Conservation (phyloP, 2,797 vertebrate species). For the Chaetophractus vellerosus region DNA sequence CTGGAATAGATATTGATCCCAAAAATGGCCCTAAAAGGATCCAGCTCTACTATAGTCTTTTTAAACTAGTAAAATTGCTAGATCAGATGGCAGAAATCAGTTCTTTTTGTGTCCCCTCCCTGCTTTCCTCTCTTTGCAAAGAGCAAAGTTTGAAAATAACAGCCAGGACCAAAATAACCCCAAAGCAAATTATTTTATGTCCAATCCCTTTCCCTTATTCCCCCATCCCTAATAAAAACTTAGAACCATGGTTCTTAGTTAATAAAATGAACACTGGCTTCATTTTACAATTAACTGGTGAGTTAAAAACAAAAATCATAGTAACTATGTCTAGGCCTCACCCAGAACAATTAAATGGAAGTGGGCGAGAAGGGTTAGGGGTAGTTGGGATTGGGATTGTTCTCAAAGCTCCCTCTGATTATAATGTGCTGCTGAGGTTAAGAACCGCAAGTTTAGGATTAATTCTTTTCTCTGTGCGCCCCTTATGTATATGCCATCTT, state of each 20-base stretch:
- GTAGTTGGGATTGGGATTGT: background rate
- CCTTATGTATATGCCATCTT: background rate
- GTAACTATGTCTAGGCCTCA: background rate
- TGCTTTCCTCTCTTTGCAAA: background rate
- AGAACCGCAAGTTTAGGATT: background rate
- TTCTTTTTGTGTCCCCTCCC: background rate
- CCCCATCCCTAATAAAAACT: background rate
- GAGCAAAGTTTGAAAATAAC: slow-evolving; percentile 1
- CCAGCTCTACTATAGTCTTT: background rate
- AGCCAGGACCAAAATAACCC: background rate
- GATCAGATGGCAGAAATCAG: background rate
- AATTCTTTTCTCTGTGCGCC: background rate
- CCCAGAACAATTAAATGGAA: background rate
- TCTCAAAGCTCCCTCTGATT: background rate
- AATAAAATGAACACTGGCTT: background rate
- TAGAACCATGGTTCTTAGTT: background rate
- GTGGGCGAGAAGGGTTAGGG: no score
- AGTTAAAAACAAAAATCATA: background rate
- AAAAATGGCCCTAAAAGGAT: background rate
- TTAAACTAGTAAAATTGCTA: background rate
- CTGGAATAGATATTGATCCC: slow-evolving; percentile 4
- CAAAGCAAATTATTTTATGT: background rate
- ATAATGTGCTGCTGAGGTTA: background rate
- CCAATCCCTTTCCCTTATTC: background rate
- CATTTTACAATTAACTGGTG: background rate